Evolutionary conservation across 2,888 invertebrate species (phyloP), one percentile per base, ranked within the genome.

Genomic region (Pristionchus fissidentatus): DNA sequence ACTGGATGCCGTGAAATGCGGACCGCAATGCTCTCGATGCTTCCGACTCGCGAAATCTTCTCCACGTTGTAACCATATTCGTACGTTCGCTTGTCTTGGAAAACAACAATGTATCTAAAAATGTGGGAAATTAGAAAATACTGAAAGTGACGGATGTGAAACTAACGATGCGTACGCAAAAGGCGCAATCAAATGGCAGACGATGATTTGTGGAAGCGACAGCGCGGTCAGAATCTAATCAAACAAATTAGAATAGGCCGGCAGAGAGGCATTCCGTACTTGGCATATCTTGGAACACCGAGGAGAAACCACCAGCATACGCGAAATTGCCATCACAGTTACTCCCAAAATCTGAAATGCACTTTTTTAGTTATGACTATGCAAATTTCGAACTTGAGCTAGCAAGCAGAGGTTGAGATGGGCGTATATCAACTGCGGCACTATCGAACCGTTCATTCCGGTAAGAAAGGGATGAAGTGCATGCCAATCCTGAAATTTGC

Each of bases 331-430:
- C 70, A 70, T 70, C 70, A 70, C 41, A n/a, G 70, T 70, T 5
- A 70, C 70, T 70, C 70, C 70, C n/a, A 70, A n/a, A 4, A n/a
- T 41, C 70, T 70, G 32, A 38, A 70, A 41, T 62, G n/a, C 41
- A n/a, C n/a, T 1, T 41, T n/a, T 35, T 35, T 35, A 35, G 15
- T 62, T 5, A n/a, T n/a, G n/a, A n/a, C n/a, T n/a, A n/a, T n/a
- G n/a, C n/a, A 8, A 29, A 4, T 38, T 0, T 66, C n/a, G n/a
- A 26, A 41, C 70, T 41, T 70, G 70, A 22, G 70, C 70, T 10
- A 70, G n/a, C 0, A 70, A 26, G 41, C 70, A 70, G 3, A 70
- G 35, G n/a, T 70, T 41, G 13, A n/a, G 22, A 10, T 70, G 70
- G 8, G 70, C 70, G n/a, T 70, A 70, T 22, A 70, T 26, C 41